These are phyloP conservation scores for Sinocyclocheilus rhinocerous DNA, from an alignment of 2,113 vertebrate species.

Conservation along the genomic window DNA sequence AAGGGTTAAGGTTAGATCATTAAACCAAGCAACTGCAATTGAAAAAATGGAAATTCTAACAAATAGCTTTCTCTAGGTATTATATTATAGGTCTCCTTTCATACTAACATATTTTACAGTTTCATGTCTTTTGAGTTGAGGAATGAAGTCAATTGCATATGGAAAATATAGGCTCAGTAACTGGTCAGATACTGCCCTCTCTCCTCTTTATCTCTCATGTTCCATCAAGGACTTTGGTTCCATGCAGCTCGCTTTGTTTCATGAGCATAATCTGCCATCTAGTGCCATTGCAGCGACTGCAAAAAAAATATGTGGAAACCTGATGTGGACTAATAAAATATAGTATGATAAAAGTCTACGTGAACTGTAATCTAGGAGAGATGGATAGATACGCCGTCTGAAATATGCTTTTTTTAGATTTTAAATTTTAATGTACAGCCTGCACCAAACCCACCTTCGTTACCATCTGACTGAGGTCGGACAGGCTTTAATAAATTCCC, in stretches of 20 bases:
- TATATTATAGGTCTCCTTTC: background rate
- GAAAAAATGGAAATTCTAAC: background rate
- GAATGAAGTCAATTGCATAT: background rate
- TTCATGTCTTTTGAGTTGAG: background rate
- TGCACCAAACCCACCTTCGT: constrained; percentile 11
- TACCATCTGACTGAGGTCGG: background rate
- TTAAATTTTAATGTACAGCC: constrained; percentile 20
- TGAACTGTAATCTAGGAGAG: background rate
- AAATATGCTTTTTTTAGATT: background rate
- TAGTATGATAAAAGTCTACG: background rate
- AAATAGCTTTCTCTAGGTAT: background rate
- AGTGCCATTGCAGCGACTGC: background rate
- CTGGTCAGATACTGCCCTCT: constrained; percentile 15
- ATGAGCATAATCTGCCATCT: constrained; percentile 35
- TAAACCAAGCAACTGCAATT: background rate
- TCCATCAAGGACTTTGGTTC: background rate
- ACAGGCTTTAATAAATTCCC: constrained; percentile 13
- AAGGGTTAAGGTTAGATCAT: background rate
- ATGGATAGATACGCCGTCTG: background rate
- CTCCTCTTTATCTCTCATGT: background rate
- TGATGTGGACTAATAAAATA: background rate
- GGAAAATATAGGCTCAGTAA: background rate
- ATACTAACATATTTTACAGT: background rate
- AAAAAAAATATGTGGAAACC: background rate
- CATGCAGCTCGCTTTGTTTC: background rate